These are phyloP conservation scores for Daktulosphaira vitifoliae DNA, from an alignment of 1,140 invertebrate genomes.

Conservation along the genomic window DNA sequence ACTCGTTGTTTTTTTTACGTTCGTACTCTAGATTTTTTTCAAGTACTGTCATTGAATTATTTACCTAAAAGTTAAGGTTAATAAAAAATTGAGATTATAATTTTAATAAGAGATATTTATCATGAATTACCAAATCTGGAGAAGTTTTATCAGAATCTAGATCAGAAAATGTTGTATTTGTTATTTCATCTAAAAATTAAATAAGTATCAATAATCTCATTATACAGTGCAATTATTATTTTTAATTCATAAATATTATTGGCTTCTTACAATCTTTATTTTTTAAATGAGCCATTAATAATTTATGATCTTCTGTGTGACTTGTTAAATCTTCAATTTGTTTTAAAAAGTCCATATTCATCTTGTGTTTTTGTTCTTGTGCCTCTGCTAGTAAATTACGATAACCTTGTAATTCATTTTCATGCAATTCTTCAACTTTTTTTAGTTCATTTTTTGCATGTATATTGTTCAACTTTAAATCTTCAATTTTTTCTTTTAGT, in stretches of 20 bases:
- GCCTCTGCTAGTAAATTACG: slow-evolving; percentile 6
- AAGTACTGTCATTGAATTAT: neutral
- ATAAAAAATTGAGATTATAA: too few species aligned
- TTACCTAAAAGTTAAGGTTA: neutral
- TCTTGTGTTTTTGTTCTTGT: slow-evolving; percentile 11
- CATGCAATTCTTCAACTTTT: slow-evolving; percentile 10
- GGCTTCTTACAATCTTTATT: slow-evolving; percentile 18
- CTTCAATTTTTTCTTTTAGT: neutral
- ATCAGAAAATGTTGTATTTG: slow-evolving; percentile 3
- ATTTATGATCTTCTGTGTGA: neutral
- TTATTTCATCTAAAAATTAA: neutral
- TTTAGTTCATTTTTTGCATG: slow-evolving; percentile 5
- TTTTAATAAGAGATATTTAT: too few species aligned
- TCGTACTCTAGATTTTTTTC: slow-evolving; percentile 6
- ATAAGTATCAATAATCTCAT: neutral
- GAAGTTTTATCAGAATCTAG: neutral
- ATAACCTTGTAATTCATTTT: neutral
- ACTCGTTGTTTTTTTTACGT: neutral
- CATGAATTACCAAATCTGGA: neutral
- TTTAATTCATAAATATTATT: too few species aligned
- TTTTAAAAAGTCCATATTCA: slow-evolving; percentile 17
- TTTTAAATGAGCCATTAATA: slow-evolving; percentile 2
- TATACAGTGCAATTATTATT: too few species aligned
- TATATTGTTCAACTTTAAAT: slow-evolving; percentile 19
- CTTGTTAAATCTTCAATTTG: slow-evolving; percentile 14